Evolutionary conservation across 2,113 vertebrate species (phyloP), one percentile per base, ranked within the genome.

Genomic region (Chunga burmeisteri): DNA sequence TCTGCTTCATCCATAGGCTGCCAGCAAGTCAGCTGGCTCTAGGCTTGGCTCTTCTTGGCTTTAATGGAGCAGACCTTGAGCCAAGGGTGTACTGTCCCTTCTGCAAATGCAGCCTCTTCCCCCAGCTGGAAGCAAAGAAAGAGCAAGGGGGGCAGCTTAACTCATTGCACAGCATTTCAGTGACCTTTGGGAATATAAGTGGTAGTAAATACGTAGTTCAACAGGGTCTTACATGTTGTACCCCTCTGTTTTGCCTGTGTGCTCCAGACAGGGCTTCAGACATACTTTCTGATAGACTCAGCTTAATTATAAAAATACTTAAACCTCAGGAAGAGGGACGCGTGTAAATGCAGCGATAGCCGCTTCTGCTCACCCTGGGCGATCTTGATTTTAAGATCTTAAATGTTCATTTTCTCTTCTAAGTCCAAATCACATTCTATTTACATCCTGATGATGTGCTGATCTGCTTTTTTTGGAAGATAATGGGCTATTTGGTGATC

Each of bases 151-250:
- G 26, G 23, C 49, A 73, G 50, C 34, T 89, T 79, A 62, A 50
- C 61, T 85, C 27, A 1, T 21, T 75, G 36, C 14, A 34, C 32
- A 36, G 30, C 21, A 3, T 84, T 81, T 49, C 27, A 13, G 21
- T 30, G 46, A 2, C 56, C 53, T 32, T 44, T 36, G 47, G 66
- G 50, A 62, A 18, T 12, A 3, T 1, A 0, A 4, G 11, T 72
- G 25, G 25, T 4, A 7, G 6, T 16, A 82, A 80, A 63, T 50
- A 46, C 46, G 47, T 36, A 49, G 47, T 61, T 81, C 40, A 49
- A 19, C 10, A 6, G 2, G 2, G 1, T 22, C 15, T 75, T 8
- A 9, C 14, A 2, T 22, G 30, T 15, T 42, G 40, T 38, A 22
- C 20, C 20, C 14, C 10, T 53, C 46, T 50, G 22, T 19, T 77